Evolutionary conservation across 2,797 vertebrate species (phyloP).

Genomic region (Garrulus glandarius): DNA sequence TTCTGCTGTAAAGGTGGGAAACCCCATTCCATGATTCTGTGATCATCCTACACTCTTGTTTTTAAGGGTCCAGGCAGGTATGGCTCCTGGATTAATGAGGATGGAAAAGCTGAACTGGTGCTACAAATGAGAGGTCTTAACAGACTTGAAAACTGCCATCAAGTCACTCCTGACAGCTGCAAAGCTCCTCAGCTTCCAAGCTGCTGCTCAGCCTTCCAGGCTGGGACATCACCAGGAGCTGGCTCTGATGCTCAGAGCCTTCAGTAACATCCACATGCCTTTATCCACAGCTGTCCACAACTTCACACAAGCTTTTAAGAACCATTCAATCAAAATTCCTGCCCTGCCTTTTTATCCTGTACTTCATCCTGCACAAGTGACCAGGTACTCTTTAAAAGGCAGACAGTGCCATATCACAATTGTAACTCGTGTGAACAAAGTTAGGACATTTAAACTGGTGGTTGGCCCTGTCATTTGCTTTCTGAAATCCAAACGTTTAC

Average conservation of each 20-base stretch:
- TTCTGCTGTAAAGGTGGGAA: not conserved
- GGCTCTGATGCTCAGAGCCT: not conserved
- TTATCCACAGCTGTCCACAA: not conserved
- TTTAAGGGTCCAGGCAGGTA: not conserved
- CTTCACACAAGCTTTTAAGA: not conserved
- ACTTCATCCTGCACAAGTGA: not conserved
- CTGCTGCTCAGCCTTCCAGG: not conserved
- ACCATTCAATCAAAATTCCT: not conserved
- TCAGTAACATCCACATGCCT: not conserved
- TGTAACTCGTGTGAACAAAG: not conserved
- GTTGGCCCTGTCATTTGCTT: not conserved
- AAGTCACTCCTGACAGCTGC: not conserved
- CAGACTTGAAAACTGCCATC: not conserved
- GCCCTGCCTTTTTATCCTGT: not conserved
- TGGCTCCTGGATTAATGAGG: not conserved
- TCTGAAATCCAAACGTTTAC: not conserved
- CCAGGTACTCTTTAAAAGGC: not conserved
- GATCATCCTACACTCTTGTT: not conserved
- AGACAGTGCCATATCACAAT: not conserved
- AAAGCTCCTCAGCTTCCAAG: not conserved
- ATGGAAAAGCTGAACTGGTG: not conserved
- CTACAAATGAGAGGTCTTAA: not conserved
- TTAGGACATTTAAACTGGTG: not conserved
- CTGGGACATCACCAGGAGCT: not conserved
- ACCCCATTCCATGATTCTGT: not conserved